phyloP scores from a whole-genome alignment of 2,888 invertebrate species.

The Miltochrista miniata region DNA sequence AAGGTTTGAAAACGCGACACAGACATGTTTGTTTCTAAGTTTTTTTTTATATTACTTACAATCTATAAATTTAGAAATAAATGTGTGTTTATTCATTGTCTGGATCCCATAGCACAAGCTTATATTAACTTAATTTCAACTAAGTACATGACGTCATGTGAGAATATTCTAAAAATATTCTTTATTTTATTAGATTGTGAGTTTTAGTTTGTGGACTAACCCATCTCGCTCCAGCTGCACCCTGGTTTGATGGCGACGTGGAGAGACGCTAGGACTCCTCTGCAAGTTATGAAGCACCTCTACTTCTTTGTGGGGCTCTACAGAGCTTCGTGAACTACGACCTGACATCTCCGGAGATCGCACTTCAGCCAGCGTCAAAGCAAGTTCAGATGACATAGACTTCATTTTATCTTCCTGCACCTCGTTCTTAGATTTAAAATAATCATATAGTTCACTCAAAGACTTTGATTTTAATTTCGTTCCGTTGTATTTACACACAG shows the following conservation, averaged over 20 bases:
- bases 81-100: too few species aligned
- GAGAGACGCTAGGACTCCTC: constrained; percentile 84
- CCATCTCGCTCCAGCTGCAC: constrained; percentile 72
- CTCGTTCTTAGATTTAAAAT: constrained; percentile 71
- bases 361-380: constrained; percentile 64
- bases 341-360: constrained; percentile 62
- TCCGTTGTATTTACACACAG: constrained; percentile 51
- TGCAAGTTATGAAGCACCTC: constrained; percentile 88
- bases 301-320: constrained; percentile 85
- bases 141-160: too few species aligned
- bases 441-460: constrained; percentile 75
- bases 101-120: too few species aligned
- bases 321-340: constrained; percentile 67
- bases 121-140: too few species aligned
- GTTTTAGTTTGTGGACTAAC: constrained; percentile 58
- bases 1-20: too few species aligned
- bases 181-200: too few species aligned
- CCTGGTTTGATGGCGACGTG: constrained; percentile 71
- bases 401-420: constrained; percentile 46
- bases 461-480: constrained; percentile 77
- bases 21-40: too few species aligned
- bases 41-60: too few species aligned
- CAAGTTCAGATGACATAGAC: constrained; percentile 62
- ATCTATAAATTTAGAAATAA: too few species aligned
- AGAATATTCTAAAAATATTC: too few species aligned